Base-by-base conservation (phyloP, 2,113 vertebrate genomes). In the Euleptes europaea region DNA sequence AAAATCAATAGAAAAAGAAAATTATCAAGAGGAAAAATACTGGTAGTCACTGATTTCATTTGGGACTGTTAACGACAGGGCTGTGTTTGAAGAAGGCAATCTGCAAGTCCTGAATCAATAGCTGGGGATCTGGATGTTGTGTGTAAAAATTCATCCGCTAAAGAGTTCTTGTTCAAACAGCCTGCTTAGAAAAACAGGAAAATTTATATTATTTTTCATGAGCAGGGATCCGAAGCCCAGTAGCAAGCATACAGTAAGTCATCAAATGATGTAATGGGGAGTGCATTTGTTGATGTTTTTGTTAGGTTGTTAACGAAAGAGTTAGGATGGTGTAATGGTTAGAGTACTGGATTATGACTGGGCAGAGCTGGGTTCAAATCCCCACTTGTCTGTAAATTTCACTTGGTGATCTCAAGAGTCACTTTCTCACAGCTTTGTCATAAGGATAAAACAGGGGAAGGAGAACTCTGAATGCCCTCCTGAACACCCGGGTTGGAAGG, bases 1-100 rank as follows among this genome's bases (percentile, higher is more conserved):
- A 82, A 51, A 83, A 91, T 86, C 65, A 84, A 90, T 40, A 73
- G 94, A 86, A 42, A 87, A 86, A 94, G 78, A 94, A 72, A 14
- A 44, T n/a, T 65, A 40, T 14, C 28, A 49, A 75, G 40, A 44
- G 40, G 10, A 65, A 49, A 80, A 75, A 38, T 19, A 38, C n/a
- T 26, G 57, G 57, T 60, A 33, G n/a, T 40, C 19, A 23, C 19
- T 14, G 81, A 79, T 87, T 72, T 26, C 87, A 84, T 47, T 80
- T 80, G 57, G 82, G 88, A 88, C 86, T 0, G 2, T 70, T 2
- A 35, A 11, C 5, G 63, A 78, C 71, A 38, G 13, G 65, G 79
- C 14, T 11, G 38, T 60, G 72, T 84, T 84, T 84, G 74, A 88
- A 91, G 51, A 91, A 88, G 8, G 1, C 44, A 57, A 31, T 47